Evolutionary conservation across 2,888 invertebrate genomes (phyloP).

Genomic region (Drosophila antonietae): DNA sequence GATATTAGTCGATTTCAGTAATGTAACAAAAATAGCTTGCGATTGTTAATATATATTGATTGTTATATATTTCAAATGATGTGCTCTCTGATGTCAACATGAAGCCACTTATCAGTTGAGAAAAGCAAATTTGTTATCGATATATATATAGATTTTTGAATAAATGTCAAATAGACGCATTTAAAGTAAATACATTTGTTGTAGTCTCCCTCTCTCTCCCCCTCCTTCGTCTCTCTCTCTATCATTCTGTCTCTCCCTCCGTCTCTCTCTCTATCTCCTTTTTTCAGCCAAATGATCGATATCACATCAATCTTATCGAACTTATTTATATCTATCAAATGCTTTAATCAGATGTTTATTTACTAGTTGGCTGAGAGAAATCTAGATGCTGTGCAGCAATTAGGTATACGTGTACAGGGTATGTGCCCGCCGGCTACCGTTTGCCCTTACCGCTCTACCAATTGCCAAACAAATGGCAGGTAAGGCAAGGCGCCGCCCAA

Average conservation of each 20-base stretch:
- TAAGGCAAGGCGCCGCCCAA: conserved; percentile 29
- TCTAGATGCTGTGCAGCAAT: background rate
- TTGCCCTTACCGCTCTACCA: background rate
- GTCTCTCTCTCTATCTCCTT: too few relatives aligned
- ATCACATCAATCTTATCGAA: background rate
- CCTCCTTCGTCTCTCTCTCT: too few relatives aligned
- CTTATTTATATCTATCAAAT: background rate
- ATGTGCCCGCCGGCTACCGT: background rate
- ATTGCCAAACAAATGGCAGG: conserved; percentile 32
- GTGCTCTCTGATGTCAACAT: background rate
- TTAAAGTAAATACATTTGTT: too few relatives aligned
- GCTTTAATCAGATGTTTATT: background rate
- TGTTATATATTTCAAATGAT: background rate
- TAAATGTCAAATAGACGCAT: background rate
- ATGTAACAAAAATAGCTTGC: background rate
- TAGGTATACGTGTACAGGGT: background rate
- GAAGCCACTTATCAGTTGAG: background rate
- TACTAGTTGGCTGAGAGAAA: background rate
- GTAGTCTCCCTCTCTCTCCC: too few relatives aligned
- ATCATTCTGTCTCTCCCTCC: too few relatives aligned
- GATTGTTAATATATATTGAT: background rate
- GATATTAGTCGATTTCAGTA: background rate
- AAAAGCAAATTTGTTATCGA: background rate
- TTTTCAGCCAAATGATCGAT: background rate
- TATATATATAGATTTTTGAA: background rate